phyloP scores from a whole-genome alignment of 2,113 vertebrate genomes.

The Vulpes lagopus region DNA sequence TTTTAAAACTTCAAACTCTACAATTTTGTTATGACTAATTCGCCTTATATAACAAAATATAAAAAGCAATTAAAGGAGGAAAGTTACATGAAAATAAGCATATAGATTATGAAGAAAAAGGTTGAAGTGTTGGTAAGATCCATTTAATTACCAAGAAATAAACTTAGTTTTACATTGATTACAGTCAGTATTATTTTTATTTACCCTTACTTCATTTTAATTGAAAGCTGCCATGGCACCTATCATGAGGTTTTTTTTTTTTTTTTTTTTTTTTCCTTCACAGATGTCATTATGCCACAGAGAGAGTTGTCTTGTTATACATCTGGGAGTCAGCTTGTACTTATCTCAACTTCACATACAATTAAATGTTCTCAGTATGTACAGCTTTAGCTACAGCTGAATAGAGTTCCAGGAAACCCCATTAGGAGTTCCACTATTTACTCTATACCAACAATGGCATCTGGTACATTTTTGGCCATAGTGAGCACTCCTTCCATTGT shows the following conservation, averaged over 20 bases:
- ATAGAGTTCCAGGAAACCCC: slow-evolving; percentile 57
- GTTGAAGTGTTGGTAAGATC: not conserved
- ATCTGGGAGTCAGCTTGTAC: not conserved
- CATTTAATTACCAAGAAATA: not conserved
- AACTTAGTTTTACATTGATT: slow-evolving; percentile 39
- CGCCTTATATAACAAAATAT: not conserved
- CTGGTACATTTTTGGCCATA: not conserved
- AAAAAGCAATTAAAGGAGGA: not conserved
- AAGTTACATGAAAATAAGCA: slow-evolving; percentile 21
- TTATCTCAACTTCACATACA: slow-evolving; percentile 39
- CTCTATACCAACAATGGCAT: slow-evolving; percentile 51
- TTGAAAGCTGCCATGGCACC: slow-evolving; percentile 23
- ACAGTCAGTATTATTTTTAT: not conserved
- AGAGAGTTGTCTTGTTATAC: not conserved
- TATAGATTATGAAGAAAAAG: not conserved
- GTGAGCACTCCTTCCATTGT: not conserved
- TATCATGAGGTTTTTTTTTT: not conserved
- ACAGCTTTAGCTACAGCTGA: slow-evolving; percentile 45
- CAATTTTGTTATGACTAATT: slow-evolving; percentile 5
- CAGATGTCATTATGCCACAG: slow-evolving; percentile 27
- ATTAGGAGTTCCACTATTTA: slow-evolving; percentile 35
- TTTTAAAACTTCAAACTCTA: slow-evolving; percentile 36
- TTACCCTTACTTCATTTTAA: slow-evolving; percentile 56
- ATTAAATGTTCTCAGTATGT: slow-evolving; percentile 24
- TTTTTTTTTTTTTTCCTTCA: not conserved